Percentiles rank a stretch among this genome's conserved stretches.
Evolutionary conservation across 2,888 invertebrate genomes (phyloP).

Genomic region (Bembecia ichneumoniformis): DNA sequence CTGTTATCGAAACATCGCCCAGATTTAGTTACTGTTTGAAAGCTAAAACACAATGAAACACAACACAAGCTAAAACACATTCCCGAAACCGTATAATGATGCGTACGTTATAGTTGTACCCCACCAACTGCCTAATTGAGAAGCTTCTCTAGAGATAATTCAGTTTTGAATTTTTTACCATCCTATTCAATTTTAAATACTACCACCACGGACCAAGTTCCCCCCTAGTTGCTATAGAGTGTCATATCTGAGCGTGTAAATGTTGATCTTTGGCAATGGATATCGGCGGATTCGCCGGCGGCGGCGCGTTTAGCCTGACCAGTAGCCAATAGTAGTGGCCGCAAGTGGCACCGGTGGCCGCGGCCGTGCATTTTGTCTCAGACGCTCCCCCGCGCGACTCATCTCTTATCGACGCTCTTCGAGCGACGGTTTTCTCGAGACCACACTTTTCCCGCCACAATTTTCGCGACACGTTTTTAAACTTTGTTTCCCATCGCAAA

Average conservation of each 20-base stretch:
- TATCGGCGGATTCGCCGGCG: constrained; percentile 21
- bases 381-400: constrained; percentile 29
- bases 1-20: too few species aligned
- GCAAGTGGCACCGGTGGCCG: constrained; percentile 28
- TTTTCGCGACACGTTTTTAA: constrained; percentile 22
- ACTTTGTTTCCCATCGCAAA: constrained; percentile 9
- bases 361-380: constrained; percentile 40
- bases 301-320: constrained; percentile 44
- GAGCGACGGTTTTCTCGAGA: constrained; percentile 10
- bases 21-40: too few species aligned
- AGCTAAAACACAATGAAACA: too few species aligned
- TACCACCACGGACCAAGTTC: too few species aligned
- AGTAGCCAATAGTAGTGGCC: constrained; percentile 33
- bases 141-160: too few species aligned
- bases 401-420: constrained; percentile 14
- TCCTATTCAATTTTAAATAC: too few species aligned
- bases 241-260: neutral
- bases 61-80: too few species aligned
- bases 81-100: too few species aligned
- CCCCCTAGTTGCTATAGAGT: constrained; percentile 8
- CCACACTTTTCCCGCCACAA: constrained; percentile 51
- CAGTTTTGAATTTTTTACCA: too few species aligned
- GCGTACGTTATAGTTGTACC: too few species aligned
- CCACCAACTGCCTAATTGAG: too few species aligned
- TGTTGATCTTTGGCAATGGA: constrained; percentile 23